Evolutionary conservation across 1,140 invertebrate genomes (phyloP), one percentile per base, ranked within the genome.

Genomic region (Drosophila gunungcola): DNA sequence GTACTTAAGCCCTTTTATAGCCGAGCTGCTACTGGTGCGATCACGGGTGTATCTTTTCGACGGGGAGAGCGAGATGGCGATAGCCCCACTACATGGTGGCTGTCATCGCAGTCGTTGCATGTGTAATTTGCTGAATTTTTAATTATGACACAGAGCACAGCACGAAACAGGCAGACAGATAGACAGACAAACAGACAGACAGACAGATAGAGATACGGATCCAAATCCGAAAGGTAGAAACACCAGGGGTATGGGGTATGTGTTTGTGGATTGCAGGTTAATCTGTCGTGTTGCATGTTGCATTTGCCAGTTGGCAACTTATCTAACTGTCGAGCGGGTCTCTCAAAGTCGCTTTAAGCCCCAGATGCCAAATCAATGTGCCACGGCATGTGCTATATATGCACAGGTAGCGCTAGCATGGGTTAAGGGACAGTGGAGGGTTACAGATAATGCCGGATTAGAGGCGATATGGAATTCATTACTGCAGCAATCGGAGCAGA

Each of bases 101-200:
- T 73, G 73, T 60, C 67, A 56, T 48, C 60, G 64, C 64, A 69
- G 68, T 70, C 68, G 63, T 82, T 82, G 79, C 79, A 82, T 82
- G 58, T 82, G 75, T 82, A 82, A 82, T 83, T 83, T 83, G 74
- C 63, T 83, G 80, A 82, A 82, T 82, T 82, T 82, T 82, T 82
- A 83, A 82, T 82, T 82, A 78, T 82, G 80, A 74, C 80, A 81
- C 78, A 80, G 69, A 78, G 76, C 73, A 43, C 63, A 60, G 55
- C 54, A 48, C 52, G 51, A 42, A 43, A 29, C 41, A 54, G 62
- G 41, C 41, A 53, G 36, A 38, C 9, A 36, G 29, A 11, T 43
- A 11, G 43, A 32, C 27, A 52, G 51, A 48, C 38, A 51, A 39
- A 7, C 11, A 21, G n/a, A 45, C 3, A 36, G 11, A 7, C 11